Evolutionary conservation across 2,797 vertebrate genomes (phyloP).

Genomic region (Liasis olivaceus): DNA sequence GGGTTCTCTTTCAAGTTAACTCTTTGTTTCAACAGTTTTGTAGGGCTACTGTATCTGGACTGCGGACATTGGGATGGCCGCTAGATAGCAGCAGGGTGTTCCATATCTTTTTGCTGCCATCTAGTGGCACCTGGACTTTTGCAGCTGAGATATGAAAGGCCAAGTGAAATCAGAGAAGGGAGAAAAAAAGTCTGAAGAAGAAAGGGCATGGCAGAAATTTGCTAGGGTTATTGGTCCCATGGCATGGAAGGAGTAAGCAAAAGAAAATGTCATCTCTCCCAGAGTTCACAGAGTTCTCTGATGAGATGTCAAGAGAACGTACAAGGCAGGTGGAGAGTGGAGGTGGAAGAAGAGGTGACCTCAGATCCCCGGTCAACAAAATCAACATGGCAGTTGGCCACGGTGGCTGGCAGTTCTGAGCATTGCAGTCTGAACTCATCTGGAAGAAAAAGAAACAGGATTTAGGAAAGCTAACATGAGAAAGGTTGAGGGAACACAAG

Average conservation of each 20-base stretch:
- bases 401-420: background rate
- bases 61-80: background rate
- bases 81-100: background rate
- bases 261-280: background rate
- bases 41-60: background rate
- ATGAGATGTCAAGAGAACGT: background rate
- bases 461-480: background rate
- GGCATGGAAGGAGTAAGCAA: background rate
- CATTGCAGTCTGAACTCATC: background rate
- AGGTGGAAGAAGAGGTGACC: background rate
- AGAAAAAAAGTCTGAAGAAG: background rate
- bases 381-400: background rate
- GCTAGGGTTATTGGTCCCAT: background rate
- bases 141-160: background rate
- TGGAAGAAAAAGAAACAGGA: background rate
- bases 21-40: background rate
- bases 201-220: background rate
- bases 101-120: background rate
- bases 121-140: background rate
- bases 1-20: background rate
- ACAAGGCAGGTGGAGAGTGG: background rate
- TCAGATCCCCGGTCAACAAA: background rate
- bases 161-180: background rate
- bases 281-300: background rate
- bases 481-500: background rate